phyloP scores from a whole-genome alignment of 2,797 vertebrate genomes.

The Liparis tanakae region DNA sequence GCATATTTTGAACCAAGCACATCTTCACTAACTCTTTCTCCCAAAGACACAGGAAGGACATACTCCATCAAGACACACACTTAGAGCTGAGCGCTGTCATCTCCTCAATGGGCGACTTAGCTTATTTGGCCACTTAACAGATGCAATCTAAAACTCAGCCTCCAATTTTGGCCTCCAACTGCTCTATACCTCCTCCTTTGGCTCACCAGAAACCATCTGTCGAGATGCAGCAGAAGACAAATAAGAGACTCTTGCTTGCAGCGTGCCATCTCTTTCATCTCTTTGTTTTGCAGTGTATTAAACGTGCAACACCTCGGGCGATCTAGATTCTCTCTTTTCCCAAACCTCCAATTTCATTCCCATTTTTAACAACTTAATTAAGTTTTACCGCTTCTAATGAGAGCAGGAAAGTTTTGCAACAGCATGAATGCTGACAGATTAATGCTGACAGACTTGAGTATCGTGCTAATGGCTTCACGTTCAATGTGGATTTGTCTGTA shows the following conservation, averaged over 20 bases:
- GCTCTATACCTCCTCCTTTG: conserved; percentile 45
- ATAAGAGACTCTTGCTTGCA: conserved; percentile 24
- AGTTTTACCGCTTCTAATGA: not conserved
- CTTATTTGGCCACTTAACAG: conserved; percentile 32
- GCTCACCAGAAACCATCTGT: conserved; percentile 58
- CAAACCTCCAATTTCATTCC: conserved; percentile 17
- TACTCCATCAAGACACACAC: not conserved
- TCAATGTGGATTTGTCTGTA: conserved; percentile 3
- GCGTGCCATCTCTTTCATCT: conserved; percentile 42
- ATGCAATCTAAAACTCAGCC: conserved; percentile 42
- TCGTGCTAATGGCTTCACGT: conserved; percentile 2
- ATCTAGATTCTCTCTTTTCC: conserved; percentile 23
- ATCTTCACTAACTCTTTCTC: not conserved
- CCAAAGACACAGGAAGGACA: conserved; percentile 21
- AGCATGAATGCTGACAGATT: not conserved
- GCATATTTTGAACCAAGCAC: not conserved
- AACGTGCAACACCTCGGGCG: not conserved
- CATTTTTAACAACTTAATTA: conserved; percentile 18
- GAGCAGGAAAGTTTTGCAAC: not conserved
- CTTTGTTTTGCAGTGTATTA: conserved; percentile 45
- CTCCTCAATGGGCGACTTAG: conserved; percentile 21
- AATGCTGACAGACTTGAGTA: not conserved
- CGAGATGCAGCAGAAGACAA: conserved; percentile 34
- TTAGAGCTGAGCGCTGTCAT: not conserved
- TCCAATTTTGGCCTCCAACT: conserved; percentile 40